Conservation (phyloP, 2,113 vertebrate genomes). For the Saimiri boliviensis region DNA sequence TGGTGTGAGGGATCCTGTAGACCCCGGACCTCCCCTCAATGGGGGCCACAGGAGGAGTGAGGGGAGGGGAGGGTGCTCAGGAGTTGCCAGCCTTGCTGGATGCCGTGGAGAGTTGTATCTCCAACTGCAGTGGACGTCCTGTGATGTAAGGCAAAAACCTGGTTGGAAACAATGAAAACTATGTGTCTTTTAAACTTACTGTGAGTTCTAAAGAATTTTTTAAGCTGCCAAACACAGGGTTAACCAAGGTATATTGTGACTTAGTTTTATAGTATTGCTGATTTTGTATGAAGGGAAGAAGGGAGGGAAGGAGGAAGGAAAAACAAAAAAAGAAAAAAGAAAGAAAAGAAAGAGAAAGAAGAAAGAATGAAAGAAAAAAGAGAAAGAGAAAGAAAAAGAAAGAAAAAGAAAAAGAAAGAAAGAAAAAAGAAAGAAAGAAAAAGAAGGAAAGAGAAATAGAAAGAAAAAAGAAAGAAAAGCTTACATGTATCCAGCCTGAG, state of each 20-base stretch:
- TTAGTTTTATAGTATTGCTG: neutral
- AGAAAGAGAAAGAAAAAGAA: neutral
- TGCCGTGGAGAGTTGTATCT: neutral
- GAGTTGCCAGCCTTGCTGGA: neutral
- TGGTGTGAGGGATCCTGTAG: fast-evolving
- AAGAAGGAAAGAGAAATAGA: too few relatives aligned
- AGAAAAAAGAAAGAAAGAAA: neutral
- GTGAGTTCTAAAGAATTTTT: neutral
- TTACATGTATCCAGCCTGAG: neutral
- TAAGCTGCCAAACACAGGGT: neutral
- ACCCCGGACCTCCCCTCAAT: fast-evolving
- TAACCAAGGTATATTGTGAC: neutral
- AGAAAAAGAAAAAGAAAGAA: neutral
- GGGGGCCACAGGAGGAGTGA: neutral
- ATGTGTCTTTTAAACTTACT: neutral
- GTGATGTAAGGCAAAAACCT: neutral
- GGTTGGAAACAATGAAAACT: neutral
- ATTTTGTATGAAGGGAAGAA: neutral
- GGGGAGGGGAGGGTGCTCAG: neutral
- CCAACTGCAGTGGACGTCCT: fast-evolving
- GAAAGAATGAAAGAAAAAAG: too few relatives aligned
- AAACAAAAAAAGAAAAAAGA: neutral
- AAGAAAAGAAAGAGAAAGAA: neutral
- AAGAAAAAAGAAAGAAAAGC: neutral
- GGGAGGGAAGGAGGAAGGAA: too few relatives aligned